A percentile compares a stretch with the other conserved stretches of the same genome.
These are phyloP conservation scores for Brachyrhaphis roseni DNA, from an alignment of 2,797 vertebrate species.

Conservation along the genomic window DNA sequence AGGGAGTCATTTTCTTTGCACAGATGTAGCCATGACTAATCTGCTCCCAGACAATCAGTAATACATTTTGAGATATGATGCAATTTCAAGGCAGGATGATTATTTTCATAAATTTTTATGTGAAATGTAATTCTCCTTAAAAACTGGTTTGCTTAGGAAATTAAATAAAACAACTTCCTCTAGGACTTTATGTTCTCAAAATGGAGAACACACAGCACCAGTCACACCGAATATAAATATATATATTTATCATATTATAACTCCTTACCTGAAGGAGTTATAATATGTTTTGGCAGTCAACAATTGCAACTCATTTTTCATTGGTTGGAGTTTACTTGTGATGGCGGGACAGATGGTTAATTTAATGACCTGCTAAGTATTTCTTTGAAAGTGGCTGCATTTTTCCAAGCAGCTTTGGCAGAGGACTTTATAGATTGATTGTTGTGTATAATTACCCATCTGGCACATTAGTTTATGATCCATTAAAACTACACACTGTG, in stretches of 20 bases:
- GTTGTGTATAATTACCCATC: constrained; percentile 19
- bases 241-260: neutral
- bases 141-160: neutral
- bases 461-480: constrained; percentile 9
- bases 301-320: neutral
- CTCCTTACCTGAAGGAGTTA: neutral
- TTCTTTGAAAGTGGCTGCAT: constrained; percentile 6
- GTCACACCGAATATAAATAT: neutral
- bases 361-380: constrained; percentile 10
- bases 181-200: neutral
- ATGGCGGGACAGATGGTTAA: constrained; percentile 10
- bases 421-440: constrained; percentile 6
- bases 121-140: neutral
- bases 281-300: neutral
- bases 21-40: neutral
- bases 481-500: neutral
- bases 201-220: neutral
- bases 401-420: constrained; percentile 10
- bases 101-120: neutral
- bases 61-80: neutral
- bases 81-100: neutral
- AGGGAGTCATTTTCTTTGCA: neutral
- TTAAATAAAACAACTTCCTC: neutral
- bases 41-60: neutral
- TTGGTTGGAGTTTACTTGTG: neutral